phyloP scores from a whole-genome alignment of 2,797 vertebrate genomes.

The Oreortyx pictus region DNA sequence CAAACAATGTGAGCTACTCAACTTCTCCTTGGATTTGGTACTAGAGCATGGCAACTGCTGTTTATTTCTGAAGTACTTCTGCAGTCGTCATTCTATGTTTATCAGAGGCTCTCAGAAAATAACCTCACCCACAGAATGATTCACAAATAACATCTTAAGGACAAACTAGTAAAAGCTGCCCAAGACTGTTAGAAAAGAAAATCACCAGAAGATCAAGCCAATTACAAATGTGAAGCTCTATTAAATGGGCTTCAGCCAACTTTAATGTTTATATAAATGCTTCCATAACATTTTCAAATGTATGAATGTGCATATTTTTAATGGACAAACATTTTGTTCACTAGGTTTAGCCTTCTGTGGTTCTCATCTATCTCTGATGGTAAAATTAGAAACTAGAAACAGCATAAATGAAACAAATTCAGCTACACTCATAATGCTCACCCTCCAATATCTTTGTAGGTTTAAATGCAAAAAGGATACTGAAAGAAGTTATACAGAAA shows the following conservation, averaged over 20 bases:
- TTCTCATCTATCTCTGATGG: not conserved
- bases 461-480: not conserved
- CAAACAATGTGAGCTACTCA: not conserved
- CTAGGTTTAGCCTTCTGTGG: not conserved
- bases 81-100: not conserved
- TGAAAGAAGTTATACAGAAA: not conserved
- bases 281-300: not conserved
- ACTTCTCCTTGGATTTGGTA: not conserved
- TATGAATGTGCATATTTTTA: not conserved
- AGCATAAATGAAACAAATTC: not conserved
- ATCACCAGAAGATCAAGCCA: not conserved
- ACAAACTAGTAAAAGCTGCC: not conserved
- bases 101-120: not conserved
- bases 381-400: not conserved
- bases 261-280: not conserved
- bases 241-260: not conserved
- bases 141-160: not conserved
- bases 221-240: not conserved
- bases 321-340: not conserved
- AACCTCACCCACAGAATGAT: not conserved
- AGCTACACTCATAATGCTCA: not conserved
- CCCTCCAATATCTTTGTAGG: accelerated
- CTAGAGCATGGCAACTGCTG: not conserved
- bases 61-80: not conserved
- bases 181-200: not conserved